Base-by-base conservation (phyloP, 2,888 invertebrate genomes). In the Cerceris ruficornis region DNA sequence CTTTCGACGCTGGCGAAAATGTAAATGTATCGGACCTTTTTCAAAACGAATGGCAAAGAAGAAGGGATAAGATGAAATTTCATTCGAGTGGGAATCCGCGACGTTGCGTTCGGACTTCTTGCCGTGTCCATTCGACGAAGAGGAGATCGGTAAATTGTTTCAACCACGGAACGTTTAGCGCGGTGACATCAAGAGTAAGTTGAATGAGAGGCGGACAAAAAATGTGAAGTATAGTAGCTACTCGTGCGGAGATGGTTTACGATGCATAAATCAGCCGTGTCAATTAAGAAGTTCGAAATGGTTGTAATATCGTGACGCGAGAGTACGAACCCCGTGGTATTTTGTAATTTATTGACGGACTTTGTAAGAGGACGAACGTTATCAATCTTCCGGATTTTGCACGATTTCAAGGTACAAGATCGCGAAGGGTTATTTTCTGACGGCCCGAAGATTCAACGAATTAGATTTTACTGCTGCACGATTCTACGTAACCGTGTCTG, bases 221-320 rank as follows among this genome's bases (percentile, higher is more conserved):
- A 75, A 61, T 57, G 14, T 14, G 46, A 14, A 52, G 66, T 4
- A 4, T 8, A 17, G 54, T 11, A 17, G 17, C 28, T 55, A 55
- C 17, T 41, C 74, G 74, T 57, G 49, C 57, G 46, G 55, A 69
- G 46, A 64, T 59, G 62, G 13, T 49, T 28, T 59, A 52, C 64
- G 6, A 17, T 41, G 73, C 67, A 76, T 76, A 73, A 73, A 76
- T 76, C 75, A 73, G 42, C 67, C 15, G 67, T 39, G 75, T 64
- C 73, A 76, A 73, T 76, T 73, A 68, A 52, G 61, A 11, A 61
- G 50, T 39, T 72, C 61, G 39, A 41, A 28, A 46, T 73, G 55
- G 50, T 52, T 57, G 61, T 43, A 55, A 64, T 54, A 67, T 69
- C 54, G 15, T 13, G 42, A 14, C 42, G 46, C 13, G 15, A 50